Evolutionary conservation across 2,888 invertebrate genomes (phyloP).

Genomic region (Esperia sulphurella): DNA sequence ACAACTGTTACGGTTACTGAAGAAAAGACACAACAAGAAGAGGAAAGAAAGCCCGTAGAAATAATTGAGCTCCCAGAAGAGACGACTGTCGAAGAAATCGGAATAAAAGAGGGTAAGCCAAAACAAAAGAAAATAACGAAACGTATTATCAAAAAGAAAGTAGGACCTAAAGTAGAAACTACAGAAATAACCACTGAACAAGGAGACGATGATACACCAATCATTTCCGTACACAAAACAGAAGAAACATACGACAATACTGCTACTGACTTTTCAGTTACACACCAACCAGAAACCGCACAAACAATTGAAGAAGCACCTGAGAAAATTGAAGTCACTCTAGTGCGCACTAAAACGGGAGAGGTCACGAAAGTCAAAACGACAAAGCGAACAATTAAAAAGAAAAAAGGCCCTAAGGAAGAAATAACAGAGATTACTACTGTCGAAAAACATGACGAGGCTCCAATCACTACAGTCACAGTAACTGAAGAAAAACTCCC

Average conservation of each 20-base stretch:
- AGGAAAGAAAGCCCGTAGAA: constrained; percentile 10
- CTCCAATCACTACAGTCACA: constrained; percentile 19
- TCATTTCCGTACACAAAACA: constrained; percentile 32
- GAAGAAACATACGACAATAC: constrained; percentile 22
- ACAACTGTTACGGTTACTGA: constrained; percentile 36
- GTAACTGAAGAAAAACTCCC: constrained; percentile 24
- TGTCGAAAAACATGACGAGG: constrained; percentile 15
- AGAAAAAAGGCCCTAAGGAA: constrained; percentile 12
- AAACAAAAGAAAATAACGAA: constrained; percentile 31
- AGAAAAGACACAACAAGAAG: constrained; percentile 39
- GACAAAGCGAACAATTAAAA: constrained; percentile 25
- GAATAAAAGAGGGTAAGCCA: constrained; percentile 33
- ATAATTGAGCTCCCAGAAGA: constrained; percentile 38
- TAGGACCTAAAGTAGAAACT: constrained; percentile 29
- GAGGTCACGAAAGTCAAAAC: constrained; percentile 17
- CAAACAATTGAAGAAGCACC: constrained; percentile 29
- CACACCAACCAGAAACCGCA: not conserved
- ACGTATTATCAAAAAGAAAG: constrained; percentile 32
- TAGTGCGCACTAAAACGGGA: constrained; percentile 15
- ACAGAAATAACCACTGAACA: constrained; percentile 20
- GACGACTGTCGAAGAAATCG: constrained; percentile 34
- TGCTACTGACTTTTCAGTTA: not conserved
- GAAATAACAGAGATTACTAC: constrained; percentile 21
- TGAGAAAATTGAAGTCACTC: constrained; percentile 27
- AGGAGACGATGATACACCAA: constrained; percentile 36